Evolutionary conservation across 2,888 invertebrate species (phyloP), one percentile per base, ranked within the genome.

Genomic region (Apoda limacodes): DNA sequence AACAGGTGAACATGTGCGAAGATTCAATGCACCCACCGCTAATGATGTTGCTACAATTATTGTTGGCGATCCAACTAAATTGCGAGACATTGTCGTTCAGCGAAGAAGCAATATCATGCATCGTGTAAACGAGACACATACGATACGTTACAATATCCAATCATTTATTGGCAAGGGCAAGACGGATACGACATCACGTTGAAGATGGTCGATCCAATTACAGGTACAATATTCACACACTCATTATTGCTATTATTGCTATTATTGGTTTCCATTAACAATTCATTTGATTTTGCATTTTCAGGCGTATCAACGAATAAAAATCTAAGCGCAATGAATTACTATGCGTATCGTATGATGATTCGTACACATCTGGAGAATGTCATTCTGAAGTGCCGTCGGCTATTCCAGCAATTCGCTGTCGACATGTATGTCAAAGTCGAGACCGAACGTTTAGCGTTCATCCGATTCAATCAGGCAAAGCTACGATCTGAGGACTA

Each of bases 211-310:
- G 32, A 40, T 38, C 35, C 39, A 33, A 34, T 32, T 32, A 39
- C n/a, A n/a, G n/a, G n/a, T n/a, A n/a, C n/a, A n/a, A n/a, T n/a
- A n/a, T n/a, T n/a, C n/a, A n/a, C n/a, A 58, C 54, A n/a, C 74
- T 83, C 6, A 83, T 82, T 29, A 32, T n/a, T n/a, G n/a, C n/a
- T n/a, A 24, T 37, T 35, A 35, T 35, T 35, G 28, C 30, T 40
- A 38, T 37, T 37, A 39, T 40, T 43, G 43, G 36, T 38, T 39
- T 40, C 37, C 35, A 40, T 40, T 39, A 43, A 40, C 37, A 42
- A 36, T 42, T 34, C 37, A 39, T 43, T 43, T 40, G 35, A 40
- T 37, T 40, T 40, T 43, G 39, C 37, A 39, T 37, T 37, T 34
- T n/a, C n/a, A n/a, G n/a, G n/a, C n/a, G n/a, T n/a, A n/a, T n/a